Conservation (phyloP, 1,140 invertebrate genomes). For the Cardiocondyla obscurior region DNA sequence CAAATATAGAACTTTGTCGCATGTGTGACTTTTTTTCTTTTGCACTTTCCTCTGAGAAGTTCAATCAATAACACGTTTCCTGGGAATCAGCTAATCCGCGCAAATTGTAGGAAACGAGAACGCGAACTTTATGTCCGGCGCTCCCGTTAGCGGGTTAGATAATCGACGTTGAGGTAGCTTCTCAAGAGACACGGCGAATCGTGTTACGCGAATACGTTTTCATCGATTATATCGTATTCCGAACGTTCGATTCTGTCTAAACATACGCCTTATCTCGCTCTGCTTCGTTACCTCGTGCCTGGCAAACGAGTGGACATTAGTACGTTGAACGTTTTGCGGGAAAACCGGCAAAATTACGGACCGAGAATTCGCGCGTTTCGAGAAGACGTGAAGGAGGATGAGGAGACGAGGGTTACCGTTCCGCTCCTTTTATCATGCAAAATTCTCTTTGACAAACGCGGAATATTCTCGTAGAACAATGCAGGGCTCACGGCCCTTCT, state of each 20-base stretch:
- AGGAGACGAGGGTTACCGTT: not conserved
- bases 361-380: slow-evolving; percentile 19
- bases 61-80: slow-evolving; percentile 10
- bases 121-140: not conserved
- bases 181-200: not conserved
- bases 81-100: not conserved
- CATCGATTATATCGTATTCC: slow-evolving; percentile 7
- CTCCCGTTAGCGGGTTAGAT: not conserved
- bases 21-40: not conserved
- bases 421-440: slow-evolving; percentile 61
- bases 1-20: slow-evolving; percentile 23
- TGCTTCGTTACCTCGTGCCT: not conserved
- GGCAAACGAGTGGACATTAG: not conserved
- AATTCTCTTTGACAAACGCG: not conserved
- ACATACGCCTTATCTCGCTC: not conserved
- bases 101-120: not conserved
- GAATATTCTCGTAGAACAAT: slow-evolving; percentile 54
- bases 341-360: slow-evolving; percentile 9
- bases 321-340: not conserved
- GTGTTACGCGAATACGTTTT: not conserved
- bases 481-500: slow-evolving; percentile 21
- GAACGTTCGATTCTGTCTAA: not conserved
- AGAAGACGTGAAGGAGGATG: not conserved
- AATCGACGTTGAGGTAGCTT: not conserved
- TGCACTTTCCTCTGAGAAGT: not conserved